phyloP scores from a whole-genome alignment of 2,888 invertebrate species.

The Temnothorax ravouxi region DNA sequence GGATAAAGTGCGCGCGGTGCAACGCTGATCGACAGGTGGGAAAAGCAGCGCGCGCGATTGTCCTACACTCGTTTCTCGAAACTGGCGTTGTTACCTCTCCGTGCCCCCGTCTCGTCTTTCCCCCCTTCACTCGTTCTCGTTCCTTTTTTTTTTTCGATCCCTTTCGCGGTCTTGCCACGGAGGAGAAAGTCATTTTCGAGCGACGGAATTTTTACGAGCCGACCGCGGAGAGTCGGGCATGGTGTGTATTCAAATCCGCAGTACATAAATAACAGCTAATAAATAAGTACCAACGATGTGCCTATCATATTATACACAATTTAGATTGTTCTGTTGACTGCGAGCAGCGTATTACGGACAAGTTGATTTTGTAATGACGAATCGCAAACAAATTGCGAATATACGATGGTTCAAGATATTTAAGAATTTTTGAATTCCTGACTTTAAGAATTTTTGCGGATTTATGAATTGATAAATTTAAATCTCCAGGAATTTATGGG shows the following conservation, averaged over 20 bases:
- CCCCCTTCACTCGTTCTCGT: background rate
- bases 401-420: background rate
- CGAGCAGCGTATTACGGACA: background rate
- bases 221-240: conserved; percentile 22
- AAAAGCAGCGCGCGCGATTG: conserved; percentile 44
- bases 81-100: conserved; percentile 12
- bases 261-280: conserved; percentile 52
- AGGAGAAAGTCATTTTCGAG: conserved; percentile 46
- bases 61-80: conserved; percentile 40
- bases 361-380: conserved; percentile 27
- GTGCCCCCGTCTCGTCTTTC: background rate
- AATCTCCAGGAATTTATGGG: background rate
- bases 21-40: conserved; percentile 52
- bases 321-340: background rate
- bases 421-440: no score
- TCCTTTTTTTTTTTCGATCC: background rate
- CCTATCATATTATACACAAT: conserved; percentile 29
- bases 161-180: conserved; percentile 35
- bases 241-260: conserved; percentile 35
- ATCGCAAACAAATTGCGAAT: background rate
- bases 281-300: conserved; percentile 45
- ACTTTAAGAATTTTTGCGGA: background rate
- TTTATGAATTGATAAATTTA: conserved; percentile 5
- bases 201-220: conserved; percentile 52
- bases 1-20: conserved; percentile 47